Base-by-base conservation (phyloP, 2,113 vertebrate species). In the Eurypyga helias region DNA sequence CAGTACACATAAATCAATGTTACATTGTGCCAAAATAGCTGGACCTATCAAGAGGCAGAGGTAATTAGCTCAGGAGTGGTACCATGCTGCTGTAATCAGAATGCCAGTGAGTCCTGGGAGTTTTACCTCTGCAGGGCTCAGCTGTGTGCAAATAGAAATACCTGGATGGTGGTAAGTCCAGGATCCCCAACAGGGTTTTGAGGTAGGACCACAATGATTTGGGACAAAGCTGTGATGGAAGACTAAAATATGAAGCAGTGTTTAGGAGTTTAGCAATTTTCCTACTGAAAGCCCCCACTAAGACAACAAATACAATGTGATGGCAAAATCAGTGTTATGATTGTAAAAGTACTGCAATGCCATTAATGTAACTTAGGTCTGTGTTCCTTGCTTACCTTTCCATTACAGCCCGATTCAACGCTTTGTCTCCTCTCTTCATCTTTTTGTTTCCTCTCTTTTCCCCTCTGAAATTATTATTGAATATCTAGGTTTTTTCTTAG, bases 1-100 rank as follows among this genome's bases (percentile, higher is more conserved):
- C 6, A 48, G 31, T 57, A 10, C 52, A 34, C 1, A 2, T 21
- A 29, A 29, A 46, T 61, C 0, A 1, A 29, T 36, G n/a, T n/a
- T 54, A 55, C 10, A 29, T 26, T 38, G 25, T 33, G 25, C 49
- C 41, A 71, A 78, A 91, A 73, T 23, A 66, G 28, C 24, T 13
- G 14, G 5, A 52, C 46, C 41, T 52, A 34, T 61, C 43, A 52
- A 83, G 91, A 91, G 19, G 11, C 17, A 66, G 49, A 86, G 46
- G 48, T 62, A 57, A 83, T 89, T 70, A 79, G 5, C 23, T 66
- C 5, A 52, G 52, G 36, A 75, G 36, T 46, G 31, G 26, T 57
- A 31, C 55, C 57, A n/a, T 26, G 11, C 43, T n/a, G 66, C 34
- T 46, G 31, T 66, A 70, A 71, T 75, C 46, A 71, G 19, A 71